Conservation (phyloP, 1,140 invertebrate genomes). For the Zaprionus gabonicus region DNA sequence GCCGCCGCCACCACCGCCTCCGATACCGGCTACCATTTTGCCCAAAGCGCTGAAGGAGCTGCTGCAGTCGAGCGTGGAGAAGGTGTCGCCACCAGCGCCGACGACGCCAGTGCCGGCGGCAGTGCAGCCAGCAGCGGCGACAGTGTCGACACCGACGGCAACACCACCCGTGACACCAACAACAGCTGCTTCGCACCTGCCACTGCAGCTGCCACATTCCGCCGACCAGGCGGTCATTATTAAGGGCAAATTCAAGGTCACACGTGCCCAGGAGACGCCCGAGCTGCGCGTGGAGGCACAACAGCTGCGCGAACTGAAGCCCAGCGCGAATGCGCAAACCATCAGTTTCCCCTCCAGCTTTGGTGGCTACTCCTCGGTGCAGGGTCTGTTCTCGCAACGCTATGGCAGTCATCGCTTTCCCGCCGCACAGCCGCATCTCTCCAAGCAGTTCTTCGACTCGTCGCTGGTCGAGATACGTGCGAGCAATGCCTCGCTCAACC, state of each 20-base stretch:
- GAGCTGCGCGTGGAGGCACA: conserved; percentile 85
- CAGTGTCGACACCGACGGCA: background rate
- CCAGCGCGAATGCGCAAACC: conserved; percentile 86
- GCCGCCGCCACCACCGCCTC: conserved; percentile 66
- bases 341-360: conserved; percentile 87
- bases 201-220: conserved; percentile 31
- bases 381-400: conserved; percentile 83
- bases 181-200: conserved; percentile 3
- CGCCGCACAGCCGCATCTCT: conserved; percentile 87
- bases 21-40: conserved; percentile 78
- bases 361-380: conserved; percentile 86
- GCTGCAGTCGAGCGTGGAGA: conserved; percentile 59
- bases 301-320: conserved; percentile 71
- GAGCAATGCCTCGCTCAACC: conserved; percentile 87
- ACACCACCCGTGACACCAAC: conserved; percentile 9
- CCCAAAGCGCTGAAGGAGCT: conserved; percentile 75
- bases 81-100: background rate
- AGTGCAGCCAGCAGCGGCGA: conserved; percentile 9
- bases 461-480: conserved; percentile 93
- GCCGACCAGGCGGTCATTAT: conserved; percentile 63
- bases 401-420: conserved; percentile 75
- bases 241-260: conserved; percentile 80
- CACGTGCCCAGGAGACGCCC: conserved; percentile 85
- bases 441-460: conserved; percentile 92
- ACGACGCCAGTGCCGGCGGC: conserved; percentile 1